Evolutionary conservation across 2,113 vertebrate species (phyloP).

Genomic region (Glaucidium brasilianum): DNA sequence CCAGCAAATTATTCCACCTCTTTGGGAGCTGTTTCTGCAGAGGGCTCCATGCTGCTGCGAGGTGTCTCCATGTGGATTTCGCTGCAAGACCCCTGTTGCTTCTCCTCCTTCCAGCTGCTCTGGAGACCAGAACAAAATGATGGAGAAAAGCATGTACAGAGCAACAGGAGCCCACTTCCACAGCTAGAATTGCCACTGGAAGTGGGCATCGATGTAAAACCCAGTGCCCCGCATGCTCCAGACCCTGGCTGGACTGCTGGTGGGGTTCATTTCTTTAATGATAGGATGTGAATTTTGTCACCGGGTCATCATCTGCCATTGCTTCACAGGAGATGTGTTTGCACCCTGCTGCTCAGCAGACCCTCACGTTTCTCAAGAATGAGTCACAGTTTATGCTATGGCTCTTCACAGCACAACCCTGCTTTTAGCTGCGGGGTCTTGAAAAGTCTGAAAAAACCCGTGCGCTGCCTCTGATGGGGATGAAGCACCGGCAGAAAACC

Average conservation of each 20-base stretch:
- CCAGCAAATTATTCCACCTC: neutral
- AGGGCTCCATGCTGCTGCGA: rapidly evolving
- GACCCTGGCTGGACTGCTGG: rapidly evolving
- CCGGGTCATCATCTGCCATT: neutral
- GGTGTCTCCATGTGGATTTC: neutral
- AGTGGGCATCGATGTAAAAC: neutral
- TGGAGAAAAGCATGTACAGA: neutral
- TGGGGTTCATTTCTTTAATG: neutral
- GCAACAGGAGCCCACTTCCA: neutral
- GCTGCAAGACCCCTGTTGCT: neutral
- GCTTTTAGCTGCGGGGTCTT: neutral
- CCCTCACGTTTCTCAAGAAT: neutral
- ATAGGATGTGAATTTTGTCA: neutral
- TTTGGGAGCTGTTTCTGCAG: neutral
- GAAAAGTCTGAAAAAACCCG: neutral
- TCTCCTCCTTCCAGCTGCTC: neutral
- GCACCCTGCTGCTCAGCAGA: neutral
- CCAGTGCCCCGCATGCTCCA: neutral
- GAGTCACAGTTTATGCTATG: neutral
- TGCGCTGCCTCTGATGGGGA: neutral
- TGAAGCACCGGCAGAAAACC: neutral
- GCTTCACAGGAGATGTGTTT: neutral
- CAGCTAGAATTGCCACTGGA: neutral
- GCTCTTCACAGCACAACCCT: neutral
- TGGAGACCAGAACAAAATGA: neutral